A percentile compares a stretch with the other conserved stretches of the same genome.
Evolutionary conservation across 2,113 vertebrate genomes (phyloP).

Genomic region (Xenotilapia caudafasciata): DNA sequence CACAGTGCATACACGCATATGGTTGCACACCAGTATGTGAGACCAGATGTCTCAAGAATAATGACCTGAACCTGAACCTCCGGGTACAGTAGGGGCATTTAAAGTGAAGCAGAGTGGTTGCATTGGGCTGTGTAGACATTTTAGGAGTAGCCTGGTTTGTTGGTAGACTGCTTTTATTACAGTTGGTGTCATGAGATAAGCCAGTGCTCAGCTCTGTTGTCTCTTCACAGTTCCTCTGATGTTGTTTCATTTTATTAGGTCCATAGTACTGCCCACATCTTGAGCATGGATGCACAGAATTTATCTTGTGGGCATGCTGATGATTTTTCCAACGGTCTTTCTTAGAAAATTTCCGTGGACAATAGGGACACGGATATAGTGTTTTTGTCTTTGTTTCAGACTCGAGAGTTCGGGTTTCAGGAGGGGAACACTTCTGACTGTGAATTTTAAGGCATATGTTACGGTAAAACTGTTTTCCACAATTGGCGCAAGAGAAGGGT

Average conservation of each 20-base stretch:
- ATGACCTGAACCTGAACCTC: conserved; percentile 51
- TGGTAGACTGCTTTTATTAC: not conserved
- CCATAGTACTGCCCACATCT: conserved; percentile 65
- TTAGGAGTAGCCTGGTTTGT: not conserved
- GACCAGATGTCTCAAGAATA: conserved; percentile 58
- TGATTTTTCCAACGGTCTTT: conserved; percentile 43
- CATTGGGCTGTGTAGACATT: not conserved
- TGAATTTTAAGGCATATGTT: conserved; percentile 47
- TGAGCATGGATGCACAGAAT: conserved; percentile 49
- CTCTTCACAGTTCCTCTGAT: conserved; percentile 16
- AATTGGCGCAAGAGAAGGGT: conserved; percentile 55
- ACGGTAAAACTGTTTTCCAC: conserved; percentile 60
- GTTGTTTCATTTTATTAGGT: conserved; percentile 33
- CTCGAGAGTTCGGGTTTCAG: not conserved
- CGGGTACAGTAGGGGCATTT: conserved; percentile 64
- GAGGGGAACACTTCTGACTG: conserved; percentile 28
- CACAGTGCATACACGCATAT: conserved; percentile 60
- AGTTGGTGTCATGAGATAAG: not conserved
- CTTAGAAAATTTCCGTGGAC: conserved; percentile 52
- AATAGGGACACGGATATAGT: conserved; percentile 43
- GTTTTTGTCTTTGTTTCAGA: not conserved
- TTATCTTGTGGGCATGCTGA: conserved; percentile 48
- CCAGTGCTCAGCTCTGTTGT: not conserved
- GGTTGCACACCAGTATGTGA: conserved; percentile 50
- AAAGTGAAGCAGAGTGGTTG: not conserved